A percentile compares a stretch with the other conserved stretches of the same genome.
Conservation (phyloP, 2,888 invertebrate genomes). For the Torymus auratus region DNA sequence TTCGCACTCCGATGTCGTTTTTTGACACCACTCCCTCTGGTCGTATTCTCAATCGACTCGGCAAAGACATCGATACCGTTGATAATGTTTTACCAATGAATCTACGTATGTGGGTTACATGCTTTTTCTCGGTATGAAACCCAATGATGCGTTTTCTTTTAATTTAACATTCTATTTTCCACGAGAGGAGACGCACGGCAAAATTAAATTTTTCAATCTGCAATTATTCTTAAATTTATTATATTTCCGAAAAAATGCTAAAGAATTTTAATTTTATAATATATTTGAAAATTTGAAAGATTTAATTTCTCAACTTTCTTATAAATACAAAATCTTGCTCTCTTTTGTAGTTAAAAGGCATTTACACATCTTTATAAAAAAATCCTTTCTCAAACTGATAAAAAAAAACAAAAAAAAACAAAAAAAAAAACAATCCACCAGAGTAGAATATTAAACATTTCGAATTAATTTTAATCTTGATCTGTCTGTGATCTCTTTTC, state of each 20-base stretch:
- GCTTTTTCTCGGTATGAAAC: slow-evolving; percentile 62
- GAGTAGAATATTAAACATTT: too few species aligned
- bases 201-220: slow-evolving; percentile 14
- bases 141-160: slow-evolving; percentile 29
- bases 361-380: too few species aligned
- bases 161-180: neutral
- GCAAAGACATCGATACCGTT: slow-evolving; percentile 83
- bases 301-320: too few species aligned
- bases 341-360: too few species aligned
- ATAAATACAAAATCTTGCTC: too few species aligned
- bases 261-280: too few species aligned
- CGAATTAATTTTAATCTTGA: too few species aligned
- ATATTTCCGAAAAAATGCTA: too few species aligned
- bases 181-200: neutral
- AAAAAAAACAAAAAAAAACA: neutral
- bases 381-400: too few species aligned
- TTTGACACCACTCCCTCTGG: slow-evolving; percentile 85
- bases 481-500: too few species aligned
- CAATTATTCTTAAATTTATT: too few species aligned
- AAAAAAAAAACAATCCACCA: neutral
- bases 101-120: slow-evolving; percentile 75
- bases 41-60: slow-evolving; percentile 83
- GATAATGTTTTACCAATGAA: slow-evolving; percentile 81
- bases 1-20: slow-evolving; percentile 83
- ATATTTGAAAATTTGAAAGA: too few species aligned